phyloP scores from a whole-genome alignment of 30 jellyfish, hydroid and myxozoan species.

The Clytia hemisphaerica region DNA sequence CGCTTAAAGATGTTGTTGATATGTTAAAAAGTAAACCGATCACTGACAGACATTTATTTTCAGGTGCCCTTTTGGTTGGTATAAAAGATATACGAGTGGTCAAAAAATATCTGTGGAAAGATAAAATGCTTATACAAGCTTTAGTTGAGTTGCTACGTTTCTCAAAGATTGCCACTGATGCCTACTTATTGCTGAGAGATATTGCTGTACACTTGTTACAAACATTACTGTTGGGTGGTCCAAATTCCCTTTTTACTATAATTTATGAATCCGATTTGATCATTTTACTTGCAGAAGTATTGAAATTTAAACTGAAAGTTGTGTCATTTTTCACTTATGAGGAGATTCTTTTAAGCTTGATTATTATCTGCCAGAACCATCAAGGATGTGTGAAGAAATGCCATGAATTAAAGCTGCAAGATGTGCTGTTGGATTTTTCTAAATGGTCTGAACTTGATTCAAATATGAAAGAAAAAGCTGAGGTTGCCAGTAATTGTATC shows the following conservation, averaged over 20 bases:
- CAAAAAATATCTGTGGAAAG: slow-evolving; percentile 1
- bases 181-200: not conserved
- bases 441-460: not conserved
- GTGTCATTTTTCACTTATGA: not conserved
- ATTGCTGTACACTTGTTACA: not conserved
- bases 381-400: not conserved
- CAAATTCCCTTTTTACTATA: not conserved
- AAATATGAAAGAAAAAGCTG: slow-evolving; percentile 1
- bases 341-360: not conserved
- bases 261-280: not conserved
- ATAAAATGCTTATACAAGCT: not conserved
- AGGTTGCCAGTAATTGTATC: not conserved
- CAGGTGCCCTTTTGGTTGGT: not conserved
- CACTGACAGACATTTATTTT: not conserved
- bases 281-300: not conserved
- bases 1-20: not conserved
- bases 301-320: not conserved
- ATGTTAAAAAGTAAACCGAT: not conserved
- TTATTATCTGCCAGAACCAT: not conserved
- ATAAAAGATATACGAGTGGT: not conserved
- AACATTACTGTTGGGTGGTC: not conserved
- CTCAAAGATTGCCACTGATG: not conserved
- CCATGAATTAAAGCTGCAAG: not conserved
- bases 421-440: not conserved
- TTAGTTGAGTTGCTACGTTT: not conserved